These are phyloP conservation scores for Maylandia zebra DNA, from an alignment of 2,113 vertebrate genomes.

Conservation along the genomic window DNA sequence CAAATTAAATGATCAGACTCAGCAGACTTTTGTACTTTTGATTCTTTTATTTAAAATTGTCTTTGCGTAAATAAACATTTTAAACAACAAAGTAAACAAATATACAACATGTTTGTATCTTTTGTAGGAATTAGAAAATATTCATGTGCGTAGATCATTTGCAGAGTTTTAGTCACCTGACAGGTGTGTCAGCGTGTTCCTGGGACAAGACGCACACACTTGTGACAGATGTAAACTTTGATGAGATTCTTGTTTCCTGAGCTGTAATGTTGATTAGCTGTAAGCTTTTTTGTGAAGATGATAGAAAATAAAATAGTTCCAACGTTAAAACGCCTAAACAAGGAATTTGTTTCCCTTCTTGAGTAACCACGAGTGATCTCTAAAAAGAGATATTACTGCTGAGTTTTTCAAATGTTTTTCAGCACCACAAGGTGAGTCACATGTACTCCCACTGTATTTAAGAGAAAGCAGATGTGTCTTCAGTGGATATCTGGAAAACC, in stretches of 20 bases:
- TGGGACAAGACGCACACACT: neutral
- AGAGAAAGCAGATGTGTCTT: neutral
- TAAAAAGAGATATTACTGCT: rapidly evolving
- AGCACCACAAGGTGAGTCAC: neutral
- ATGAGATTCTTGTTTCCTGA: neutral
- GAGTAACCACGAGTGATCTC: neutral
- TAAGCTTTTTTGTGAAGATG: neutral
- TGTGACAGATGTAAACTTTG: rapidly evolving
- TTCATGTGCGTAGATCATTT: rapidly evolving
- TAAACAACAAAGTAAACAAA: neutral
- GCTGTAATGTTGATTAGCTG: rapidly evolving
- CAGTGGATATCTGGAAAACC: neutral
- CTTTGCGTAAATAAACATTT: neutral
- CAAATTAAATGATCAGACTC: neutral
- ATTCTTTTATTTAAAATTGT: neutral
- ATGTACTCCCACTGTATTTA: neutral
- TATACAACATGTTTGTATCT: neutral
- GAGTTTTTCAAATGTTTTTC: rapidly evolving
- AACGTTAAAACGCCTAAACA: neutral
- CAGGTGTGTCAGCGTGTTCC: neutral
- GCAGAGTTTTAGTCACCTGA: neutral
- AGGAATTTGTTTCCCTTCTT: rapidly evolving
- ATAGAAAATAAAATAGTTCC: neutral
- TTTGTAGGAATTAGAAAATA: rapidly evolving
- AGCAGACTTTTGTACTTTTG: neutral